Evolutionary conservation across 1,140 invertebrate genomes (phyloP).

Genomic region (Trichomalopsis sarcophagae): DNA sequence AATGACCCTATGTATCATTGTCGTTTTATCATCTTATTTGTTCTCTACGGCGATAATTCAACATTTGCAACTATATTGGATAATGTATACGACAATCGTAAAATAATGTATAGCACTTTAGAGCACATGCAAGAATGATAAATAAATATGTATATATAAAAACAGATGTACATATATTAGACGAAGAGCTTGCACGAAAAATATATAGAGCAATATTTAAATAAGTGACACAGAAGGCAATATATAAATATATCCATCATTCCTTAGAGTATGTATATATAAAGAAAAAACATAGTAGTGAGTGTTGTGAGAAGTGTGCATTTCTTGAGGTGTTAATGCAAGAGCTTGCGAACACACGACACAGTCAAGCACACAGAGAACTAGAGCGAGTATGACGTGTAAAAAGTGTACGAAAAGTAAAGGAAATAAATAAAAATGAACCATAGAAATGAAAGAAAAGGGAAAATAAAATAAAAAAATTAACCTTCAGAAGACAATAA

Average conservation of each 20-base stretch:
- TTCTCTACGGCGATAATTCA: slow-evolving; percentile 7
- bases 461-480: background rate
- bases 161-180: slow-evolving; percentile 4
- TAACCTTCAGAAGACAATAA: slow-evolving; percentile 13
- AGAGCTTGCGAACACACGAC: slow-evolving; percentile 47
- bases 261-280: slow-evolving; percentile 19
- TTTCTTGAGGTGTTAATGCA: slow-evolving; percentile 38
- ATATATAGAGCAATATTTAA: slow-evolving; percentile 25
- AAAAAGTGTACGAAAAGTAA: slow-evolving; percentile 24
- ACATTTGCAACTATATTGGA: background rate
- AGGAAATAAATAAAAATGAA: background rate
- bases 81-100: background rate
- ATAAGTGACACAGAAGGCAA: slow-evolving; percentile 31
- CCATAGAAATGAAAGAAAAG: background rate
- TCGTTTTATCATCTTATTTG: background rate
- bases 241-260: slow-evolving; percentile 43
- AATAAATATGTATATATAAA: slow-evolving; percentile 21
- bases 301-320: slow-evolving; percentile 30
- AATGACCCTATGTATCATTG: background rate
- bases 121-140: slow-evolving; percentile 50
- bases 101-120: slow-evolving; percentile 9
- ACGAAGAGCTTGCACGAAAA: slow-evolving; percentile 32
- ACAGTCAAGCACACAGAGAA: slow-evolving; percentile 26
- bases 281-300: background rate
- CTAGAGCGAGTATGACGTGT: slow-evolving; percentile 43